Percentiles rank a stretch among this genome's conserved stretches.
Evolutionary conservation across 2,797 vertebrate genomes (phyloP).

Genomic region (Molothrus aeneus): DNA sequence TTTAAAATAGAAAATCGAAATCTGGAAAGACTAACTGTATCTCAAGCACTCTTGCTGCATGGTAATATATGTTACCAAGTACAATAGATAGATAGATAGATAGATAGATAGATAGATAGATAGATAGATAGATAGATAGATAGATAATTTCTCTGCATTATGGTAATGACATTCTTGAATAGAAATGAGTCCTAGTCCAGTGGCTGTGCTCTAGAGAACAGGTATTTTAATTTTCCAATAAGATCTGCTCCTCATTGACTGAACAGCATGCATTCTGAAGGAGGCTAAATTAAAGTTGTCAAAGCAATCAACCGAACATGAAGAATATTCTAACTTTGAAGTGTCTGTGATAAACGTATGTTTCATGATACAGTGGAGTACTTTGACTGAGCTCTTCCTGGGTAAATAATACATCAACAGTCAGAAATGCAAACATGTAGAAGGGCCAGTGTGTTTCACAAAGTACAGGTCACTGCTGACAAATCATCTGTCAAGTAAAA

Average conservation of each 20-base stretch:
- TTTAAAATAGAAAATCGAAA: background rate
- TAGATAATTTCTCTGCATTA: background rate
- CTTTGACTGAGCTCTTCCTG: background rate
- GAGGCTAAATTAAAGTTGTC: background rate
- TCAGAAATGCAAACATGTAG: background rate
- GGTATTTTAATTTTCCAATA: background rate
- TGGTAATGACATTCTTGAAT: background rate
- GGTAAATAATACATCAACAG: background rate
- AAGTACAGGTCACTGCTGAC: background rate
- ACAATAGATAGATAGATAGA: background rate
- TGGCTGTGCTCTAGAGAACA: background rate
- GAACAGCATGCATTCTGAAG: background rate
- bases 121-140: background rate
- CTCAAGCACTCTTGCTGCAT: background rate
- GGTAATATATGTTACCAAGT: background rate
- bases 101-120: too few relatives aligned
- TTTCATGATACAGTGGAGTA: background rate
- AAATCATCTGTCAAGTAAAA: constrained; percentile 26
- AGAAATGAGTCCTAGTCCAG: background rate
- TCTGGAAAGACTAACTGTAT: background rate
- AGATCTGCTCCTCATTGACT: background rate
- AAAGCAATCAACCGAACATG: background rate
- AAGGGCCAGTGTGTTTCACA: background rate
- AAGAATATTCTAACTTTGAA: constrained; percentile 9
- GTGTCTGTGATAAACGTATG: background rate